Conservation (phyloP, 2,797 vertebrate species). For the Siniperca obscura region DNA sequence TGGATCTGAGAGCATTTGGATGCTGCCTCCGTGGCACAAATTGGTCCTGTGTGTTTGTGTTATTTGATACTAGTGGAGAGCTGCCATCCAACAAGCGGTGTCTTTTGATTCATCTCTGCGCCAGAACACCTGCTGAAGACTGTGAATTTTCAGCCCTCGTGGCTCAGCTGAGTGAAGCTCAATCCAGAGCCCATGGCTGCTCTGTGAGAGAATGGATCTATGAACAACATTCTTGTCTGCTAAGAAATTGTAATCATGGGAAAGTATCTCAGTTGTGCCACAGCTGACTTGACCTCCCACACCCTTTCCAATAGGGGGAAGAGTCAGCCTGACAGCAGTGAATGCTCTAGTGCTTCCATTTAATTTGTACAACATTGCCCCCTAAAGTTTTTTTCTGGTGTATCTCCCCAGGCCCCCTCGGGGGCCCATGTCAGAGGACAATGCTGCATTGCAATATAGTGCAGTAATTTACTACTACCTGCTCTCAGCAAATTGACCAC, state of each 20-base stretch:
- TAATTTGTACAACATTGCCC: constrained; percentile 83
- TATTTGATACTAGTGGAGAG: constrained; percentile 46
- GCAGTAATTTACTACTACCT: constrained; percentile 73
- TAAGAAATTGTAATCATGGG: constrained; percentile 63
- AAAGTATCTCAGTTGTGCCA: constrained; percentile 51
- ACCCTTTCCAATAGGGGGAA: constrained; percentile 36
- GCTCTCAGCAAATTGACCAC: constrained; percentile 68
- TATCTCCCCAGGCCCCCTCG: constrained; percentile 20
- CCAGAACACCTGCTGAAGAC: constrained; percentile 57
- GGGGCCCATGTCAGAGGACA: constrained; percentile 58
- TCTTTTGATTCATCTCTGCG: constrained; percentile 64
- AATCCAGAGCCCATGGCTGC: constrained; percentile 27
- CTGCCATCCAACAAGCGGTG: constrained; percentile 26
- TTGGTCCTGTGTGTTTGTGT: constrained; percentile 53
- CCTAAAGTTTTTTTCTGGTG: constrained; percentile 73
- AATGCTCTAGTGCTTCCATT: constrained; percentile 28
- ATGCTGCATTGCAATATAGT: constrained; percentile 58
- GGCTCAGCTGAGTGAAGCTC: constrained; percentile 47
- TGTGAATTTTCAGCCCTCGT: constrained; percentile 31
- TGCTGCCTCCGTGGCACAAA: constrained; percentile 38
- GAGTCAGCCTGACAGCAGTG: constrained; percentile 29
- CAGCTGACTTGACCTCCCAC: constrained; percentile 69
- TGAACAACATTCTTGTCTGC: constrained; percentile 56
- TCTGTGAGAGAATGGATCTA: constrained; percentile 24
- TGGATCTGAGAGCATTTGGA: constrained; percentile 48